Percentiles rank a stretch among this genome's conserved stretches.
Conservation (phyloP, 2,113 vertebrate species). For the Peromyscus leucopus region DNA sequence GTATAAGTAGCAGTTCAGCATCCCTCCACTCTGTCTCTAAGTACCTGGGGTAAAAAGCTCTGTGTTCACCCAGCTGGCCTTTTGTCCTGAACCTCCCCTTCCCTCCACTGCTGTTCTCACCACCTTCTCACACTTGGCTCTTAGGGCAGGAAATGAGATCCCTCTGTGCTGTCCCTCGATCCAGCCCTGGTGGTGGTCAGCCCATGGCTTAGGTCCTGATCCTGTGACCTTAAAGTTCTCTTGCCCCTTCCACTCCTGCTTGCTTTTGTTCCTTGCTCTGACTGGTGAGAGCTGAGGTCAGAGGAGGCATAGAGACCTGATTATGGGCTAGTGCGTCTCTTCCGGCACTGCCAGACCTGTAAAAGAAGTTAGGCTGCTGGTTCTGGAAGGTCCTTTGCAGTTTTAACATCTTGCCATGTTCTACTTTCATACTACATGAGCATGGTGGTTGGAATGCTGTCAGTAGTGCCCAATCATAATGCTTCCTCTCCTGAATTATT, state of each 20-base stretch:
- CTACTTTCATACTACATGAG: not conserved
- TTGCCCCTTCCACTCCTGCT: not conserved
- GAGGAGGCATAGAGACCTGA: not conserved
- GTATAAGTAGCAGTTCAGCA: conserved; percentile 58
- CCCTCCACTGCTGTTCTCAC: conserved; percentile 31
- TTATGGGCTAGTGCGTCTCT: conserved; percentile 35
- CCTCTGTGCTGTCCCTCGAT: conserved; percentile 47
- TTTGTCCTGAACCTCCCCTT: conserved; percentile 52
- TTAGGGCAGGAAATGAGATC: conserved; percentile 56
- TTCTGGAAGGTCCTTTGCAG: not conserved
- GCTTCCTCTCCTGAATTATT: conserved; percentile 51
- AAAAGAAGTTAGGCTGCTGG: not conserved
- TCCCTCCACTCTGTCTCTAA: not conserved
- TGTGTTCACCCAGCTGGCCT: not conserved
- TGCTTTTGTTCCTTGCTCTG: conserved; percentile 45
- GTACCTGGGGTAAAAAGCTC: conserved; percentile 6
- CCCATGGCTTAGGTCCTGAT: conserved; percentile 61
- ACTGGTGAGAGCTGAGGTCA: not conserved
- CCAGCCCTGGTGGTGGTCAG: conserved; percentile 62
- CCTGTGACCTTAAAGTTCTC: conserved; percentile 32
- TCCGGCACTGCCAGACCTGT: conserved; percentile 40
- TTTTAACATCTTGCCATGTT: not conserved
- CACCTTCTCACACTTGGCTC: conserved; percentile 45
- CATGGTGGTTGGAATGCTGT: not conserved
- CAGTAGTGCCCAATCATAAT: not conserved